These are phyloP conservation scores for Tenthredo distinguenda DNA, from an alignment of 2,888 invertebrate genomes.

Conservation along the genomic window DNA sequence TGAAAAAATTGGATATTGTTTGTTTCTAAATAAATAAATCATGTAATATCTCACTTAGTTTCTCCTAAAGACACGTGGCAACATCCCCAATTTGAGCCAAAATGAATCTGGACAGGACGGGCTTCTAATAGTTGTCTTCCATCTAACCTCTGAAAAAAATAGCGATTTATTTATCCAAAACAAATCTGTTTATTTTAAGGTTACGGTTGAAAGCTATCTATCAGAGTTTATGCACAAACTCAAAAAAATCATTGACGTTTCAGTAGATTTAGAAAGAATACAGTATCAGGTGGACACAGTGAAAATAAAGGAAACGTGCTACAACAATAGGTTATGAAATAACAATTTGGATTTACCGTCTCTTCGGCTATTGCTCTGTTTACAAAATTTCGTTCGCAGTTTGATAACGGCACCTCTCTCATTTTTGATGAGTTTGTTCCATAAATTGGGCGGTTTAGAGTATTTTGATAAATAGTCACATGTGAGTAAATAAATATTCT, in stretches of 20 bases:
- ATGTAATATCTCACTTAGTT: conserved; percentile 82
- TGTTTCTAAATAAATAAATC: neutral
- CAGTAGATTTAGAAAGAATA: conserved; percentile 19
- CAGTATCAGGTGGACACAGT: neutral
- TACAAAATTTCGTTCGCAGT: conserved; percentile 86
- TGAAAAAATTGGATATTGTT: neutral
- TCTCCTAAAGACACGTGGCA: conserved; percentile 89
- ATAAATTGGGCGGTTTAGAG: neutral
- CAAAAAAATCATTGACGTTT: neutral
- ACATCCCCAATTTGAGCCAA: conserved; percentile 91
- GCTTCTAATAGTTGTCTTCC: conserved; percentile 88
- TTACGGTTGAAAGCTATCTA: neutral
- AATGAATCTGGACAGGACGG: conserved; percentile 85
- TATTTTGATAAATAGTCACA: neutral
- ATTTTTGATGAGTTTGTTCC: conserved; percentile 72
- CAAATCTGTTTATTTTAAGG: neutral
- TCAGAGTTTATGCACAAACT: neutral
- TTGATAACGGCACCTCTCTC: conserved; percentile 85
- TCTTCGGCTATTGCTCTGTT: conserved; percentile 83
- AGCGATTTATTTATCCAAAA: neutral
- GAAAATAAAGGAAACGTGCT: conserved; percentile 48
- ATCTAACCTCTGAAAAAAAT: conserved; percentile 86
- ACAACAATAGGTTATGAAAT: conserved; percentile 60
- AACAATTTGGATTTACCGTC: conserved; percentile 79
- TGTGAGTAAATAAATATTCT: neutral